Base-by-base conservation (phyloP, 2,888 invertebrate genomes). In the Syrista parreyssii region DNA sequence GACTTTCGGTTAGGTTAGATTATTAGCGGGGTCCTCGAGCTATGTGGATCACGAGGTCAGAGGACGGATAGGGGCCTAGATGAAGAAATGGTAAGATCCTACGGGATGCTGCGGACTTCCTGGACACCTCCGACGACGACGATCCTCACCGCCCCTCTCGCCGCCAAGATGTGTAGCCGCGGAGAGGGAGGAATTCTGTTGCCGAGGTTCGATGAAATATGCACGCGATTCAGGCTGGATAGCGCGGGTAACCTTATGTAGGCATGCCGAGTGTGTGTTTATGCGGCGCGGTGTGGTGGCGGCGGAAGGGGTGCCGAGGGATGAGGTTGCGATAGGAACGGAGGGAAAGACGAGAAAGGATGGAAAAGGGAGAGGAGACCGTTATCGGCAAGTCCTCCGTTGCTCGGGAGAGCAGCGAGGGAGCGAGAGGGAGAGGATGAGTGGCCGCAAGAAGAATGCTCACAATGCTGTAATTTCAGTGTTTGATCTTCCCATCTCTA, bases 401-500 rank as follows among this genome's bases (percentile, higher is more conserved):
- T 33, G 71, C 32, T 31, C 32, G 3, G 71, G 36, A 69, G 74
- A 74, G 78, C 69, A 72, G 69, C 77, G 78, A 34, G 73, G 36
- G 76, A 69, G 72, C 71, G 68, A 55, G 74, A 82, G 82, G 78
- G 83, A 79, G 78, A 81, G 78, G 78, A 81, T 77, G 79, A 79
- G 76, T 78, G 78, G 78, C 74, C 76, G 81, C 84, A 85, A 88
- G 88, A 87, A 86, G 89, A 90, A 90, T 90, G 88, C 86, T 88
- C 88, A 89, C 89, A 90, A 90, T 90, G 87, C 89, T 89, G 90
- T 89, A 90, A 90, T 89, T 90, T 89, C 88, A 89, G 88, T 90
- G 89, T 90, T 90, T 90, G 89, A 90, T 90, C 90, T 90, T 85
- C 85, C 88, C 88, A 89, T 90, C 89, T 86, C 85, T 86, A 86